Evolutionary conservation across 2,797 vertebrate genomes (phyloP), one percentile per base, ranked within the genome.

Genomic region (Tachyglossus aculeatus): DNA sequence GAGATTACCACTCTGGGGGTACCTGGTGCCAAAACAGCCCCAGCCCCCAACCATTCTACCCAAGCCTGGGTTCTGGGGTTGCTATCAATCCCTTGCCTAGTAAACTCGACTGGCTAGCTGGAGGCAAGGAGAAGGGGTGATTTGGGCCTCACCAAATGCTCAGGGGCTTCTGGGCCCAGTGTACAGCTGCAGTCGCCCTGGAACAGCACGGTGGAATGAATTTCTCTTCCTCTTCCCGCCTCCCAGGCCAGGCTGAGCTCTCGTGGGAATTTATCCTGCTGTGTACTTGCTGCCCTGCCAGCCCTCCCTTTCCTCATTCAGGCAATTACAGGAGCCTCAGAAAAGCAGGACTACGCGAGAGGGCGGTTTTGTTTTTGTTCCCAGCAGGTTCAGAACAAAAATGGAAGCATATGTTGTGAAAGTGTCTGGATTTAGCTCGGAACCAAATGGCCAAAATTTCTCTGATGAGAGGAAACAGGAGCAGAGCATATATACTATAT

Each of bases 391-490:
- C 25, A 1, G 18, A 34, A 41, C 25, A 36, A 34, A 66, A 29
- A 14, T 10, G 16, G 55, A 38, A n/a, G 34, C 9, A 1, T 10
- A 5, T 21, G 4, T 16, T 13, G 15, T 5, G 24, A 55, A 37
- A 10, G 18, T 18, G 3, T 24, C 11, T 9, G 11, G 4, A 55
- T 37, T 16, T 29, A 25, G 36, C 22, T 51, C 3, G 3, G 3
- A 36, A 4, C 5, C 24, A 33, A 29, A 36, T 3, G 6, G 57
- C 9, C 7, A 22, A 6, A 16, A 6, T 14, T 32, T 22, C 1
- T 8, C 19, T 21, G 12, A 1, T 21, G 34, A 29, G 8, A 14
- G 21, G 31, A 24, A 27, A 18, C 9, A 0, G 0, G 10, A 18
- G 14, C 22, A 1, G 2, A 50, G 25, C 21, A 47, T 13, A 47